phyloP scores from a whole-genome alignment of 2,888 invertebrate genomes.

The Aleiodes leptofemur region DNA sequence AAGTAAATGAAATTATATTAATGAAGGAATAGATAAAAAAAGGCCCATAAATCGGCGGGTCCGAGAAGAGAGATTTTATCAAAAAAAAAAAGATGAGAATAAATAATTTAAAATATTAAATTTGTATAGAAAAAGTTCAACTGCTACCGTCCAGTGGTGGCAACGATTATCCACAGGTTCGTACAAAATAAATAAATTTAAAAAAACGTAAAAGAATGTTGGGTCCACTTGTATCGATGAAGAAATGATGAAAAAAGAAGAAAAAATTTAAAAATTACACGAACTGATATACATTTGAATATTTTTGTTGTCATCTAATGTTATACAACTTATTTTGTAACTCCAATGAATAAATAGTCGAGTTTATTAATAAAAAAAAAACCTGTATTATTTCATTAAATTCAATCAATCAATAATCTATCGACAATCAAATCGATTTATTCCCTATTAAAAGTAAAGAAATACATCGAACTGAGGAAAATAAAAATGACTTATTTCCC shows the following conservation, averaged over 20 bases:
- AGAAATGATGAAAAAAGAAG: constrained; percentile 19
- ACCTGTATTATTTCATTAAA: too few relatives aligned
- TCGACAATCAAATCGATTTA: too few relatives aligned
- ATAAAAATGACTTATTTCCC: too few relatives aligned
- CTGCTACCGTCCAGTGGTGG: constrained; percentile 45
- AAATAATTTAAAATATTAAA: constrained; percentile 22
- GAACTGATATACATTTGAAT: constrained; percentile 55
- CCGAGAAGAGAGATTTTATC: constrained; percentile 28
- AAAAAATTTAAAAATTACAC: constrained; percentile 26
- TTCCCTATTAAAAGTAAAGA: too few relatives aligned
- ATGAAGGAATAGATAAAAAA: neutral
- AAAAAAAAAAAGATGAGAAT: neutral
- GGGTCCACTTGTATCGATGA: constrained; percentile 40
- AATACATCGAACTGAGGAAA: too few relatives aligned
- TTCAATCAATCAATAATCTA: too few relatives aligned
- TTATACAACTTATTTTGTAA: constrained; percentile 70
- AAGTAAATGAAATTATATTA: constrained; percentile 24
- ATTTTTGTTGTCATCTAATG: constrained; percentile 69
- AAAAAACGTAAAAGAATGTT: constrained; percentile 9
- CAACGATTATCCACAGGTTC: constrained; percentile 41
- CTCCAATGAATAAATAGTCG: constrained; percentile 62
- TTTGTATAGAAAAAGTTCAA: constrained; percentile 11
- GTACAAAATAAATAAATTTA: constrained; percentile 33
- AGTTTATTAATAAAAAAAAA: constrained; percentile 61
- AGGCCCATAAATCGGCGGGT: constrained; percentile 42